Percentiles rank a stretch among this genome's conserved stretches.
Evolutionary conservation across 1,140 invertebrate genomes (phyloP).

Genomic region (Homalodisca vitripennis): DNA sequence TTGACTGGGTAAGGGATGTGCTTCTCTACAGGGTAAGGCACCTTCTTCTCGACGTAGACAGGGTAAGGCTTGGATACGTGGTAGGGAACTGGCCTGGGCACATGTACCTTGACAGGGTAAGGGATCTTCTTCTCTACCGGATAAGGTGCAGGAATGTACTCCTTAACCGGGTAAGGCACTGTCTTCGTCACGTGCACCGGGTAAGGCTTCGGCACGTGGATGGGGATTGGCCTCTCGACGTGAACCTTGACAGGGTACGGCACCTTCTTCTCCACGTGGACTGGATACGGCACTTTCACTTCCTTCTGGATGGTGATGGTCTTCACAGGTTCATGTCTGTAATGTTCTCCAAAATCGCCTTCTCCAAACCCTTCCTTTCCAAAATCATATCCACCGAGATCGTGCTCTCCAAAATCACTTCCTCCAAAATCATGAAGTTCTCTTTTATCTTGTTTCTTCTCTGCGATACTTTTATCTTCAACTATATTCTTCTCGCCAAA

Average conservation of each 20-base stretch:
- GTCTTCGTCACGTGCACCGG: conserved; percentile 41
- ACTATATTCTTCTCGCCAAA: no score
- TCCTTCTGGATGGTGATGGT: conserved; percentile 39
- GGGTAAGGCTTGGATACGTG: conserved; percentile 58
- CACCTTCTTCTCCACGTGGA: conserved; percentile 60
- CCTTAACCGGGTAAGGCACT: conserved; percentile 66
- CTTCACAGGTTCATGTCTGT: conserved; percentile 15
- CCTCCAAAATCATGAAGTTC: neutral
- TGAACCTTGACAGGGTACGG: conserved; percentile 68
- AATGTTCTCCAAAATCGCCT: conserved; percentile 34
- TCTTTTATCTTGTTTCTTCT: no score
- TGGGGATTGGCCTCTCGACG: conserved; percentile 63
- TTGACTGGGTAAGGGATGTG: conserved; percentile 49
- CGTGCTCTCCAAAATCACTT: neutral
- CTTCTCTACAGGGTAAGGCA: conserved; percentile 60
- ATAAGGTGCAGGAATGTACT: conserved; percentile 54
- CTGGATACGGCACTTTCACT: conserved; percentile 68
- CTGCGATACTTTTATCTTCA: no score
- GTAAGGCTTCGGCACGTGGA: conserved; percentile 43
- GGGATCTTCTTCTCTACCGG: conserved; percentile 65
- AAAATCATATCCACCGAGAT: neutral
- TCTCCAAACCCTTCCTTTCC: neutral
- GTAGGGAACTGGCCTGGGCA: conserved; percentile 56
- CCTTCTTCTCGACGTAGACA: conserved; percentile 62
- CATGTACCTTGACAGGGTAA: conserved; percentile 61